phyloP scores from a whole-genome alignment of 2,797 vertebrate genomes.

The Gouania willdenowi region DNA sequence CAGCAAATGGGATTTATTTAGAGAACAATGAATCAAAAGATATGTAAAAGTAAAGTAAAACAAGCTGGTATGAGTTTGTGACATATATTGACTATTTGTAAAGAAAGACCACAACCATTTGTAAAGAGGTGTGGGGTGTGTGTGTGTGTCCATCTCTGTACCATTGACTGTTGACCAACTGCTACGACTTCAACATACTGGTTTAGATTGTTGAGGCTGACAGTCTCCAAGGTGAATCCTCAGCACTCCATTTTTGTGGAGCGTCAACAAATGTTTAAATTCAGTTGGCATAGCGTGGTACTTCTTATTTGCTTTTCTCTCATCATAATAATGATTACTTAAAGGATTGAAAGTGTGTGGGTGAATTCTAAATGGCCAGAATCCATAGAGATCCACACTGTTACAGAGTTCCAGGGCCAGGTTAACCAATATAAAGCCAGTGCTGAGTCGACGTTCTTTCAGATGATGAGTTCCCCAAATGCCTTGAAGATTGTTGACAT shows the following conservation, averaged over 20 bases:
- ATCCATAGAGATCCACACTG: constrained; percentile 87
- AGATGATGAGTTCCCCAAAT: constrained; percentile 88
- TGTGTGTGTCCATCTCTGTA: no score
- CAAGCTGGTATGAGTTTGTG: no score
- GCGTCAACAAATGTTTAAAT: constrained; percentile 80
- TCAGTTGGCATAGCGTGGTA: constrained; percentile 90
- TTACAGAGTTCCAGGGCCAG: constrained; percentile 85
- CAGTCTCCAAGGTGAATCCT: constrained; percentile 84
- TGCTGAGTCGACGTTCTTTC: constrained; percentile 78
- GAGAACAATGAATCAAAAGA: no score
- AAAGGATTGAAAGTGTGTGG: constrained; percentile 63
- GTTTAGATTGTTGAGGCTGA: no score
- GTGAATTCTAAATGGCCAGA: constrained; percentile 89
- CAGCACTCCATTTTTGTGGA: constrained; percentile 85
- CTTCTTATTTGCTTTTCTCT: constrained; percentile 74
- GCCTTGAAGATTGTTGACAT: constrained; percentile 78
- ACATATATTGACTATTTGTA: no score
- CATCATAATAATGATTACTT: constrained; percentile 90
- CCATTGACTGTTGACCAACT: no score
- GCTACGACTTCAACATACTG: no score
- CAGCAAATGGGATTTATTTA: no score
- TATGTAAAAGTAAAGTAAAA: no score
- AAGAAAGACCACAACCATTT: no score
- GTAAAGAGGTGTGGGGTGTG: no score
- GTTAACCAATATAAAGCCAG: constrained; percentile 86